These are phyloP conservation scores for Drosophila hydei DNA, from an alignment of 1,140 invertebrate species.

Conservation along the genomic window DNA sequence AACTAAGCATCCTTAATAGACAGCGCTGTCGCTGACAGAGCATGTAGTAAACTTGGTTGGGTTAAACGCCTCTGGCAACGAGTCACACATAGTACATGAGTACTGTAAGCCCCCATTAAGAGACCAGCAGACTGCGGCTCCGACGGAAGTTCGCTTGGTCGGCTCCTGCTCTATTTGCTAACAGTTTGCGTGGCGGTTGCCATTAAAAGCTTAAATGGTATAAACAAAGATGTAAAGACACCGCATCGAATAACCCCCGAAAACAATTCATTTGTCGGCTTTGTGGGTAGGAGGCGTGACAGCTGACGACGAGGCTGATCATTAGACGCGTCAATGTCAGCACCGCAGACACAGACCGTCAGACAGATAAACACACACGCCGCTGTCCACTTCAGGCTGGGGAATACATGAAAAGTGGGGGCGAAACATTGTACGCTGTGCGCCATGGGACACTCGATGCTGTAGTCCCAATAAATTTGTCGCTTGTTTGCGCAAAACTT, in stretches of 20 bases:
- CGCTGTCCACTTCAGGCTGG: conserved; percentile 35
- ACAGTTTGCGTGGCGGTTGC: conserved; percentile 17
- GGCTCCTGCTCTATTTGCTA: conserved; percentile 31
- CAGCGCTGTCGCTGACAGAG: conserved; percentile 5
- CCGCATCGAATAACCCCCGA: conserved; percentile 15
- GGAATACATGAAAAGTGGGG: conserved; percentile 18
- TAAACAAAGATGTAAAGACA: conserved; percentile 57
- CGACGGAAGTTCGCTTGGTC: conserved; percentile 55
- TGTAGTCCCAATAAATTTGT: conserved; percentile 70
- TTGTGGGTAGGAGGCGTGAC: neutral
- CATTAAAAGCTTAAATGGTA: conserved; percentile 67
- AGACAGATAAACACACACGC: conserved; percentile 22
- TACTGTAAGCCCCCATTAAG: neutral
- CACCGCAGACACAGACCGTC: conserved; percentile 27
- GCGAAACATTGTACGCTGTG: conserved; percentile 34
- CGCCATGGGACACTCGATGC: conserved; percentile 31
- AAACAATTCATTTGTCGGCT: conserved; percentile 24
- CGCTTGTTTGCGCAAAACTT: conserved; percentile 61
- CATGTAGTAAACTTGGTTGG: conserved; percentile 9
- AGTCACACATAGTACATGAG: conserved; percentile 14
- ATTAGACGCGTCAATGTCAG: conserved; percentile 72
- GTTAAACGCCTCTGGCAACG: conserved; percentile 10
- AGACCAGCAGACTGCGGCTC: conserved; percentile 12
- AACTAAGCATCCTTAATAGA: conserved; percentile 25
- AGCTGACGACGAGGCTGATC: conserved; percentile 30